Conservation (phyloP, 2,797 vertebrate species). For the Heterohyrax brucei region DNA sequence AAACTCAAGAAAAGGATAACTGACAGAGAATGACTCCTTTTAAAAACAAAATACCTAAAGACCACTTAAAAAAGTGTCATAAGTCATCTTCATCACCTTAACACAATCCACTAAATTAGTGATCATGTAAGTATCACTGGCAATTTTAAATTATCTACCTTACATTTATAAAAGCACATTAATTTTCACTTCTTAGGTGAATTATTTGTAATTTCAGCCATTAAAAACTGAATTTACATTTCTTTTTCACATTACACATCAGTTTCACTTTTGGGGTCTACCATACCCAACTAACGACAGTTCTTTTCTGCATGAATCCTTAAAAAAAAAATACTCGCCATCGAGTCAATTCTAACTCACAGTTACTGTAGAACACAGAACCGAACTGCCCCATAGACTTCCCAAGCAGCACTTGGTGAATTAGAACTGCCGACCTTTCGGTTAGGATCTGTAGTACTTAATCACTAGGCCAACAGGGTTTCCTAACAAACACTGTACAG, state of each 20-base stretch:
- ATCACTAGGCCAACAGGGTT: too few relatives aligned
- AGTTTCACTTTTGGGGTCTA: conserved; percentile 80
- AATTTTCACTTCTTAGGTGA: conserved; percentile 36
- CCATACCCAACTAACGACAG: neutral
- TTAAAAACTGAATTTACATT: conserved; percentile 52
- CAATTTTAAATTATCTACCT: conserved; percentile 48
- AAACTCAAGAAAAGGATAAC: neutral
- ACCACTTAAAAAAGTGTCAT: neutral
- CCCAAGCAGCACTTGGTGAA: neutral
- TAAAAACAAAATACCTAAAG: conserved; percentile 48
- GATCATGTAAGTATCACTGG: neutral
- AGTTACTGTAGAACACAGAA: too few relatives aligned
- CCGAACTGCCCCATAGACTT: too few relatives aligned
- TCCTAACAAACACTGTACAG: neutral
- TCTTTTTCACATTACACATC: neutral
- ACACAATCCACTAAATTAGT: neutral
- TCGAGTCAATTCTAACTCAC: too few relatives aligned
- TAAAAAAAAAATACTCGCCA: neutral
- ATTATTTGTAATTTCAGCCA: conserved; percentile 29
- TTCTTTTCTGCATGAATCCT: conserved; percentile 27
- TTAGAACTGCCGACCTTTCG: too few relatives aligned
- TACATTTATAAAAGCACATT: conserved; percentile 20
- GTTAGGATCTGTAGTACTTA: too few relatives aligned
- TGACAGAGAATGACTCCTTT: neutral
- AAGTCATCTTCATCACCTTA: neutral